Evolutionary conservation across 1,140 invertebrate species (phyloP).

Genomic region (Augochlora pura): DNA sequence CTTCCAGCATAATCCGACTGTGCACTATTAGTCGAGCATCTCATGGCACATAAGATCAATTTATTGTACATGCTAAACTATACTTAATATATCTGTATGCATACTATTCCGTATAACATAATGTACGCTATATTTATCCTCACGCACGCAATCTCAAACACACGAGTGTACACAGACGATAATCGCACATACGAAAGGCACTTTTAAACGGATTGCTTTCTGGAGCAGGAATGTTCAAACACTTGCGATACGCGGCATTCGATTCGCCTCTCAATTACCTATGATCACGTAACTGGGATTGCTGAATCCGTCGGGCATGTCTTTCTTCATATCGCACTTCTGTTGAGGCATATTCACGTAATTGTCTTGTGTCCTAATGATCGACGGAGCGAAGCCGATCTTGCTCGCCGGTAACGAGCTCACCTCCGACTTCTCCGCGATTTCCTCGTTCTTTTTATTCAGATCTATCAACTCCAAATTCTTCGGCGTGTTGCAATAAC

Average conservation of each 20-base stretch:
- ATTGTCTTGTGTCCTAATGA: constrained; percentile 80
- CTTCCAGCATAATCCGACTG: neutral
- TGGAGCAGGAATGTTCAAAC: too few species aligned
- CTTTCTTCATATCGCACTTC: constrained; percentile 80
- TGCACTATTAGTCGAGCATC: neutral
- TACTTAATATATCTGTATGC: too few species aligned
- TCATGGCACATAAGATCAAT: constrained; percentile 17
- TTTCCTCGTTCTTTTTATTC: constrained; percentile 26
- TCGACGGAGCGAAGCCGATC: constrained; percentile 51
- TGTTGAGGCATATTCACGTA: constrained; percentile 83
- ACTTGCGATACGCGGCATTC: neutral
- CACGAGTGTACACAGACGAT: neutral
- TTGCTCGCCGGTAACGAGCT: constrained; percentile 7
- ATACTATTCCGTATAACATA: too few species aligned
- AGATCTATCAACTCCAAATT: constrained; percentile 67
- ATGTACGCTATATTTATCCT: too few species aligned
- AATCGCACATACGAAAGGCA: too few species aligned
- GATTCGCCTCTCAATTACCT: constrained; percentile 35
- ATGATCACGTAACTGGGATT: constrained; percentile 79
- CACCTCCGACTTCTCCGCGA: neutral
- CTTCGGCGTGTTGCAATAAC: constrained; percentile 73
- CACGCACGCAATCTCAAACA: neutral
- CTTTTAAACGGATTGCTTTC: too few species aligned
- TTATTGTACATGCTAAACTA: too few species aligned
- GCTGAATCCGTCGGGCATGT: constrained; percentile 75